Conservation (phyloP, 1,140 invertebrate species). For the Drosophila nebulosa region DNA sequence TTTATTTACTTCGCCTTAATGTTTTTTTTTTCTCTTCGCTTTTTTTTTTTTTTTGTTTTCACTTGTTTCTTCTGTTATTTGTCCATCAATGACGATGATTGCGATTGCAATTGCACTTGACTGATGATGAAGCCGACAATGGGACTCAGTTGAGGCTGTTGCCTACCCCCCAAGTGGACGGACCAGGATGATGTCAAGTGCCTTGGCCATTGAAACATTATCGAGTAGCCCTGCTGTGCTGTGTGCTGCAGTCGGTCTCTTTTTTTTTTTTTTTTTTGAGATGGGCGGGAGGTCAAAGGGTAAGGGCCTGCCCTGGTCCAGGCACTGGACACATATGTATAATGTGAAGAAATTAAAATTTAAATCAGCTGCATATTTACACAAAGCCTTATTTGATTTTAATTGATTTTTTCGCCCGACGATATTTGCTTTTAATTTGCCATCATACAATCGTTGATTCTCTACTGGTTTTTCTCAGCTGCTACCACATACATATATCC, state of each 20-base stretch:
- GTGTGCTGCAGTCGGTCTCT: constrained; percentile 9
- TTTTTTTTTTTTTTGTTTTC: neutral
- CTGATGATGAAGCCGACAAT: constrained; percentile 43
- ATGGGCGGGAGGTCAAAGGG: constrained; percentile 5
- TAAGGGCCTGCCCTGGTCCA: neutral
- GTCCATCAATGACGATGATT: neutral
- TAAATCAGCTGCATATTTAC: constrained; percentile 74
- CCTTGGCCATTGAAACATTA: constrained; percentile 58
- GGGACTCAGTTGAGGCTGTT: constrained; percentile 13
- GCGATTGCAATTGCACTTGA: constrained; percentile 48
- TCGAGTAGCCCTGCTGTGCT: constrained; percentile 31
- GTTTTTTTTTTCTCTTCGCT: constrained; percentile 1
- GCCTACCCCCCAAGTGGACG: neutral
- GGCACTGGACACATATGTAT: neutral
- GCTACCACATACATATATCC: constrained; percentile 16
- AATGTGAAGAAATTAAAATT: constrained; percentile 54
- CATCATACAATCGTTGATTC: constrained; percentile 27
- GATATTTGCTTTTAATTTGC: constrained; percentile 74
- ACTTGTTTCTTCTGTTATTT: neutral
- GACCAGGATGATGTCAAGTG: constrained; percentile 22
- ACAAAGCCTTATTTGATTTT: constrained; percentile 77
- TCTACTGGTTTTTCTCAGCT: constrained; percentile 18
- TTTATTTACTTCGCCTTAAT: neutral
- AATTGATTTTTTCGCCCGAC: constrained; percentile 65
- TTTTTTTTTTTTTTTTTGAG: too few species aligned